Conservation (phyloP, 1,140 invertebrate genomes). For the Euura saliciscinereae region DNA sequence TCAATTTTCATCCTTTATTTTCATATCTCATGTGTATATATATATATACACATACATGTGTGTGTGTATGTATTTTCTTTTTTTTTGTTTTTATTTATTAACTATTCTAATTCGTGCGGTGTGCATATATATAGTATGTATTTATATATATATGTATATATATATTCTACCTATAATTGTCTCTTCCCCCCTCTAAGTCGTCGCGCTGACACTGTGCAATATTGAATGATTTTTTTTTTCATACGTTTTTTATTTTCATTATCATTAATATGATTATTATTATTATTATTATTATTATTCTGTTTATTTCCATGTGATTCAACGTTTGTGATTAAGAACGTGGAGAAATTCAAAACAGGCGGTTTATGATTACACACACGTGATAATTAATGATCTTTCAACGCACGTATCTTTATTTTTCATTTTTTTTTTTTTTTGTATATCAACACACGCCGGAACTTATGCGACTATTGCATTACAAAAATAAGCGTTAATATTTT, state of each 20-base stretch:
- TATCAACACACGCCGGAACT: too few relatives aligned
- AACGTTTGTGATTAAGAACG: constrained; percentile 1
- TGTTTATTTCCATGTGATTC: constrained; percentile 13
- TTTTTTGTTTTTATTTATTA: constrained; percentile 19
- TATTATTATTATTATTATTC: background rate
- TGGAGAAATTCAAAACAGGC: background rate
- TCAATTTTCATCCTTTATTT: constrained; percentile 7
- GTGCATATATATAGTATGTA: constrained; percentile 9
- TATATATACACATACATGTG: constrained; percentile 3
- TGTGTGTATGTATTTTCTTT: constrained; percentile 17
- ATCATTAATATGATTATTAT: constrained; percentile 3
- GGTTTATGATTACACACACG: too few relatives aligned
- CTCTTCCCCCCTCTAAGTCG: background rate
- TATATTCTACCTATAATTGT: background rate
- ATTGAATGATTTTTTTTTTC: constrained; percentile 6
- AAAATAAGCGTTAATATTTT: too few relatives aligned
- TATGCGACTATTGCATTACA: too few relatives aligned
- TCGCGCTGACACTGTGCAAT: constrained; percentile 10
- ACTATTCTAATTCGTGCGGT: constrained; percentile 16
- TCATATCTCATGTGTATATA: background rate
- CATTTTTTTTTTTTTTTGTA: too few relatives aligned
- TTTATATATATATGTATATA: background rate
- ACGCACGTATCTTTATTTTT: too few relatives aligned
- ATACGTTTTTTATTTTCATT: constrained; percentile 15
- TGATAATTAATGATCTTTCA: too few relatives aligned